phyloP scores from a whole-genome alignment of 2,113 vertebrate species.

The Phodopus roborovskii region DNA sequence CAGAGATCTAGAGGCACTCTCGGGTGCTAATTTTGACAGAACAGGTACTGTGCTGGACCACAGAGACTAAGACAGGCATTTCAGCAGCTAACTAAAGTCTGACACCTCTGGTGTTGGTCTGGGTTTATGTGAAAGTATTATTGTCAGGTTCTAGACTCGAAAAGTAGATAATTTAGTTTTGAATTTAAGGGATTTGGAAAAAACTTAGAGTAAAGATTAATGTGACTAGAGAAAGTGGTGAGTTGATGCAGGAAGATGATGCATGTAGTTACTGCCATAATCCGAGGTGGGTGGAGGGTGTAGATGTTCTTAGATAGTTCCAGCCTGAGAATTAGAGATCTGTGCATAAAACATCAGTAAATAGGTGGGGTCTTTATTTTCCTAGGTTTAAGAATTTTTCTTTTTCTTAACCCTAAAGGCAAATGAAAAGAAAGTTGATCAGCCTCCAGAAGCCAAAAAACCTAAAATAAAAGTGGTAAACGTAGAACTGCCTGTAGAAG shows the following conservation, averaged over 20 bases:
- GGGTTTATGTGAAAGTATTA: background rate
- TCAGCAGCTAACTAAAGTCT: background rate
- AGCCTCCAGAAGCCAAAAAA: constrained; percentile 91
- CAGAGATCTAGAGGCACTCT: background rate
- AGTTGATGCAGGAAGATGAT: background rate
- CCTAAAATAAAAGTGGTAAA: constrained; percentile 91
- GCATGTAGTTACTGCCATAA: background rate
- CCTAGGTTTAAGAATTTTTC: constrained; percentile 48
- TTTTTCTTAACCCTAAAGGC: constrained; percentile 79
- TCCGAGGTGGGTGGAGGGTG: background rate
- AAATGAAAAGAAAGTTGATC: constrained; percentile 89
- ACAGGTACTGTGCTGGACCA: background rate
- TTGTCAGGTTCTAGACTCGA: background rate
- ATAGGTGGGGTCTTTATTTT: background rate
- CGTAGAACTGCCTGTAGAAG: constrained; percentile 88
- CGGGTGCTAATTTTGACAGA: background rate
- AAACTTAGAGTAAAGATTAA: background rate
- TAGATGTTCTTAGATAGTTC: background rate
- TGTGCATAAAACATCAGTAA: background rate
- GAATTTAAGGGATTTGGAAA: constrained; percentile 11
- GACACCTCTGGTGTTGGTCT: background rate
- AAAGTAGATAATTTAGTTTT: background rate
- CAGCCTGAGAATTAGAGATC: background rate
- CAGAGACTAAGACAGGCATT: background rate
- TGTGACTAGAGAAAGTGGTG: background rate